Base-by-base conservation (phyloP, 1,140 invertebrate species). In the Muscidifurax raptorellus region DNA sequence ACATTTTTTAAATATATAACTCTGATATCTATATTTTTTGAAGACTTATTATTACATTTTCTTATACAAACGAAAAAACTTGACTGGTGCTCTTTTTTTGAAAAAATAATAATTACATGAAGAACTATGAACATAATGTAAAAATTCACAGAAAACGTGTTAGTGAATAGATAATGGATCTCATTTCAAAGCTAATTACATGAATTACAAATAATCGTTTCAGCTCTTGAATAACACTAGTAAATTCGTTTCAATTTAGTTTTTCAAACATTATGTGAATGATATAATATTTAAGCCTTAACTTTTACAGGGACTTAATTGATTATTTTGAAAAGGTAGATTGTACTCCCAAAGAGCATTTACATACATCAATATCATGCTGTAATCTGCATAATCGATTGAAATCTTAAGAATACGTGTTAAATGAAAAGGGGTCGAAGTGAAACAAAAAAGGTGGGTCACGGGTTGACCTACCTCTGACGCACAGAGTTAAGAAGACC, bases 391-490 rank as follows among this genome's bases (percentile, higher is more conserved):
- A 22, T 5, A n/a, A 59, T 59, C 18, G 18, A 59, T 59, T 59
- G 52, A 22, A 59, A 59, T 22, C 52, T 59, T 59, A 59, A 59
- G 52, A n/a, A 47, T 12, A 47, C 44, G 13, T 47, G 44, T 47
- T 47, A 59, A 59, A 22, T 6, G 52, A 7, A n/a, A 59, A 59
- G 5, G 52, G 52, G 52, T 22, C 52, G 5, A 59, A 59, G 15
- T 59, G 52, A 59, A 59, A 59, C 52, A 59, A 59, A 77, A 30
- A 59, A 77, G 47, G 75, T 77, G 27, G 75, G 75, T 77, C 75
- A 77, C 44, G 5, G 44, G 75, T 27, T 77, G 75, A 77, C 75
- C 75, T 30, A 77, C 59, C 75, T 59, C 25, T 75, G 71, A 72
- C 71, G 71, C 71, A 72, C 71, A 36, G 9, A 72, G 30, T 32